Conservation (phyloP, 2,113 vertebrate species). For the Apeltes quadracus region DNA sequence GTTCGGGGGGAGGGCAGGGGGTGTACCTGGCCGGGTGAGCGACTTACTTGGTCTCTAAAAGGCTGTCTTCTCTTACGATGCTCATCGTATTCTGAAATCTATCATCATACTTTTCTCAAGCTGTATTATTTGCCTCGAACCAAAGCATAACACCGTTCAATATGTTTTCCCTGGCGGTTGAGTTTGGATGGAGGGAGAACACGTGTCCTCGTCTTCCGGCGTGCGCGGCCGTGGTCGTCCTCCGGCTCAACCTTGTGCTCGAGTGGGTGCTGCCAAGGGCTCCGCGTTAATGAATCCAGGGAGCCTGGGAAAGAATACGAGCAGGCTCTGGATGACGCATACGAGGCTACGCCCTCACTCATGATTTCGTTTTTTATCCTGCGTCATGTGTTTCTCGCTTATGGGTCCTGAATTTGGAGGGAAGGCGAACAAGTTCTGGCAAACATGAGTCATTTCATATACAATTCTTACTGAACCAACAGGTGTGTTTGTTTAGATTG, state of each 20-base stretch:
- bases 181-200: constrained; percentile 39
- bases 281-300: constrained; percentile 59
- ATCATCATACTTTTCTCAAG: constrained; percentile 7
- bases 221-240: constrained; percentile 27
- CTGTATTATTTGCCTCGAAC: constrained; percentile 5
- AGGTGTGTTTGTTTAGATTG: constrained; percentile 5
- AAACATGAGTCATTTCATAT: constrained; percentile 13
- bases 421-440: constrained; percentile 43
- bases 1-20: constrained; percentile 43
- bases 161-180: neutral
- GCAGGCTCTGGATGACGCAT: constrained; percentile 36
- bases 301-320: constrained; percentile 49
- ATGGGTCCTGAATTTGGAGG: constrained; percentile 26
- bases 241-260: constrained; percentile 37
- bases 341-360: constrained; percentile 23
- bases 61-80: constrained; percentile 20
- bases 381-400: constrained; percentile 34
- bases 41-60: constrained; percentile 19
- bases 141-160: constrained; percentile 11
- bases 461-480: neutral
- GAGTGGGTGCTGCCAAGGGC: constrained; percentile 38
- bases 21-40: constrained; percentile 64
- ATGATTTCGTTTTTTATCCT: constrained; percentile 47
- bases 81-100: too few species aligned
- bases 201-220: constrained; percentile 51